phyloP scores from a whole-genome alignment of 2,797 vertebrate genomes.

The Hypotaenidia okinawae region DNA sequence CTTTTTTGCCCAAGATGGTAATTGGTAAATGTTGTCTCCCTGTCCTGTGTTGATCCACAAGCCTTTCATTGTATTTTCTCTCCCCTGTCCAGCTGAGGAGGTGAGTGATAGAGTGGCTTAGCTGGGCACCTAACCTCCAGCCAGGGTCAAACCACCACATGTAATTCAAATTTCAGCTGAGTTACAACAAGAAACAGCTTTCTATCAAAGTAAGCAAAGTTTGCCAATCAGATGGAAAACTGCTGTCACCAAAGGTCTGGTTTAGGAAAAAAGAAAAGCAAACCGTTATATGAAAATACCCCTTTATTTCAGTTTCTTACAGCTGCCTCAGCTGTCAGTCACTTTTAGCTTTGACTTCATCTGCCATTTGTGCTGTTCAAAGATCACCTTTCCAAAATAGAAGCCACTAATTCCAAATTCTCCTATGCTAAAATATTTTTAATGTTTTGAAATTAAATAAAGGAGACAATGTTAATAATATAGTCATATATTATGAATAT shows the following conservation, averaged over 20 bases:
- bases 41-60: no score
- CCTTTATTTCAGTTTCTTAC: background rate
- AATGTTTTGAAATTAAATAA: background rate
- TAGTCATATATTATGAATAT: background rate
- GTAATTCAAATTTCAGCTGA: background rate
- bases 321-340: background rate
- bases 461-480: background rate
- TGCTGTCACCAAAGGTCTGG: background rate
- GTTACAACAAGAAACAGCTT: background rate
- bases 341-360: background rate
- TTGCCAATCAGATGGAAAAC: constrained; percentile 13
- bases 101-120: no score
- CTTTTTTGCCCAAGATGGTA: no score
- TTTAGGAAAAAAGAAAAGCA: background rate
- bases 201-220: background rate
- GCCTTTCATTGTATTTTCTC: no score
- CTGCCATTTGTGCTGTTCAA: background rate
- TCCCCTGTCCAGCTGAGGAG: no score
- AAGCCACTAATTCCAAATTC: background rate
- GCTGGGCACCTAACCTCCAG: no score
- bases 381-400: background rate
- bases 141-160: no score
- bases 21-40: no score
- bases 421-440: background rate
- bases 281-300: background rate